Conservation (phyloP, 2,113 vertebrate genomes). For the Phycodurus eques region DNA sequence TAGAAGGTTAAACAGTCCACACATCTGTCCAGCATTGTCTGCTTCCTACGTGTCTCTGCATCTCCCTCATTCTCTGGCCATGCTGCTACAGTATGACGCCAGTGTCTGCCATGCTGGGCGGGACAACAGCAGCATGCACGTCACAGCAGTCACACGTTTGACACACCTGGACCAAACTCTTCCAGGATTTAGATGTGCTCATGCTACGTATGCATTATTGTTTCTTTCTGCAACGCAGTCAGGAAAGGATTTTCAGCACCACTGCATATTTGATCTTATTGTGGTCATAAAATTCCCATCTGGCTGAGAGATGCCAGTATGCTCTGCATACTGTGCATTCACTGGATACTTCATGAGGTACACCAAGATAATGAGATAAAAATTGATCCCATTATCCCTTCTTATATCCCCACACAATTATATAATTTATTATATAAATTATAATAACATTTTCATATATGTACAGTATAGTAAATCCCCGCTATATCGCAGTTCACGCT, state of each 20-base stretch:
- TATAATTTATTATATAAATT: no score
- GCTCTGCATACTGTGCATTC: no score
- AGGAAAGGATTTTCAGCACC: slow-evolving; percentile 30
- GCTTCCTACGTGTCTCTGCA: slow-evolving; percentile 29
- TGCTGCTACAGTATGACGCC: slow-evolving; percentile 53
- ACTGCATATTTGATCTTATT: slow-evolving; percentile 28
- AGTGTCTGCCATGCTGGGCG: slow-evolving; percentile 10
- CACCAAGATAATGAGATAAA: no score
- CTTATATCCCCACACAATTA: no score
- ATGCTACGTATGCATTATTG: slow-evolving; percentile 50
- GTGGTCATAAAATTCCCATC: background rate
- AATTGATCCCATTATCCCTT: no score
- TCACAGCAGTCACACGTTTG: slow-evolving; percentile 34
- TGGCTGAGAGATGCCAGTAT: no score
- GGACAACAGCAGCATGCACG: slow-evolving; percentile 66
- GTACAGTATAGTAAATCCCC: no score
- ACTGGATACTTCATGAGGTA: no score
- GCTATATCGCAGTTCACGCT: no score
- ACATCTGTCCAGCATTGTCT: slow-evolving; percentile 43
- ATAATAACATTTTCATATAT: no score
- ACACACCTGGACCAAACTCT: slow-evolving; percentile 29
- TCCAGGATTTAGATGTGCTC: slow-evolving; percentile 31
- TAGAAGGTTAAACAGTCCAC: slow-evolving; percentile 74
- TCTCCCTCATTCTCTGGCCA: slow-evolving; percentile 56
- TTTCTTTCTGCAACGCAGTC: slow-evolving; percentile 36